Base-by-base conservation (phyloP, 1,140 invertebrate genomes). In the Drosophila kikkawai region DNA sequence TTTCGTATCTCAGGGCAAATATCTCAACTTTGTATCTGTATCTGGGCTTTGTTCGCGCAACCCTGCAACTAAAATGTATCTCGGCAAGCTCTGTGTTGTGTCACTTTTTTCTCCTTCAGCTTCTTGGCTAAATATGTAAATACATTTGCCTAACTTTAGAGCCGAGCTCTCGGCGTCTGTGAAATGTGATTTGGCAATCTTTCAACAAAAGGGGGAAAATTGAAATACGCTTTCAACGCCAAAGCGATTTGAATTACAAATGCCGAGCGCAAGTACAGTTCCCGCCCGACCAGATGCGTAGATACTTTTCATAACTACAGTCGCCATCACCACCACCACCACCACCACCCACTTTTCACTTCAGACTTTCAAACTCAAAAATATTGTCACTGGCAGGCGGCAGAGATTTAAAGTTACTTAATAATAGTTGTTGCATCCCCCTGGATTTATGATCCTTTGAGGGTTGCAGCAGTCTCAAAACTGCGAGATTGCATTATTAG, bases 121-220 rank as follows among this genome's bases (percentile, higher is more conserved):
- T 70, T 68, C 64, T 56, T 68, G 67, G 68, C 75, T 81, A 87
- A 86, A 86, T 74, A 86, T 86, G 82, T 82, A 86, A 86, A 86
- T 86, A 82, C 79, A 79, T 86, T 86, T 79, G 82, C 82, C 83
- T 86, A 86, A 86, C 79, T 86, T 86, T 87, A 86, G 82, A 80
- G 81, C 63, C 67, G 69, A 73, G 71, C 41, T 67, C 58, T 22
- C 53, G 53, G 22, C 19, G 53, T 41, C 36, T 69, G 48, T 59
- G 74, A 48, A 70, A 50, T 53, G 69, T 45, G 69, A 83, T 85
- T 84, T 85, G 71, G 73, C 79, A 84, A 84, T 84, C 82, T 41
- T 73, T 79, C 80, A 79, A 36, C 56, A 59, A 83, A 82, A 83
- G 57, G 75, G 70, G 60, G 67, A 80, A 56, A 71, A 85, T 86